A percentile compares a stretch with the other conserved stretches of the same genome.
phyloP scores from a whole-genome alignment of 2,888 invertebrate genomes.

The Slavum lentiscoides region DNA sequence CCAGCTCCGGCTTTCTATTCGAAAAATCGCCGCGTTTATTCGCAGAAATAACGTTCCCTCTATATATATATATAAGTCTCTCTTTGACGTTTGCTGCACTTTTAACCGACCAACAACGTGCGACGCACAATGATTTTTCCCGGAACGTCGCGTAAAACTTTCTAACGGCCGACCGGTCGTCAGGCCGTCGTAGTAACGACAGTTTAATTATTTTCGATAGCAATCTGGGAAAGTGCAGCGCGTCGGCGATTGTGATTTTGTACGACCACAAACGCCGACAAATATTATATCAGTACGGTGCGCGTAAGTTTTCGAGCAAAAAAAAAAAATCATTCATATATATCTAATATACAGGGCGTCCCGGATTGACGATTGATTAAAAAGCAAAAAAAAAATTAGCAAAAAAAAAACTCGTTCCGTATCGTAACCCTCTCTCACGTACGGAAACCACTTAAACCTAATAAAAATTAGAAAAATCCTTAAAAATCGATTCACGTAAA shows the following conservation, averaged over 20 bases:
- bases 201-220: constrained; percentile 11
- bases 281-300: background rate
- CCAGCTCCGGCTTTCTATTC: background rate
- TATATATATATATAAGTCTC: background rate
- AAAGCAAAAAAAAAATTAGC: too few species aligned
- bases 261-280: background rate
- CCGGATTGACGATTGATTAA: too few species aligned
- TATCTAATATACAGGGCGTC: too few species aligned
- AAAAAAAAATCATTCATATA: too few species aligned
- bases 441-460: too few species aligned
- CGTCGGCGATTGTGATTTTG: constrained; percentile 7
- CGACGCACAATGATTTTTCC: background rate
- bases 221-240: constrained; percentile 4
- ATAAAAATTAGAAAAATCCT: too few species aligned
- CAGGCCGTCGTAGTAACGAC: too few species aligned
- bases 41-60: background rate
- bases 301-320: background rate
- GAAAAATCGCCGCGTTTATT: background rate
- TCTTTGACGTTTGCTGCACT: background rate
- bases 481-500: too few species aligned
- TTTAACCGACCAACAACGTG: too few species aligned
- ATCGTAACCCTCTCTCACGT: too few species aligned
- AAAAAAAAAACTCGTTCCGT: too few species aligned
- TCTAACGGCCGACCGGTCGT: background rate
- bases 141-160: background rate